phyloP scores from a whole-genome alignment of 2,113 vertebrate species.

The Accipiter cooperii region DNA sequence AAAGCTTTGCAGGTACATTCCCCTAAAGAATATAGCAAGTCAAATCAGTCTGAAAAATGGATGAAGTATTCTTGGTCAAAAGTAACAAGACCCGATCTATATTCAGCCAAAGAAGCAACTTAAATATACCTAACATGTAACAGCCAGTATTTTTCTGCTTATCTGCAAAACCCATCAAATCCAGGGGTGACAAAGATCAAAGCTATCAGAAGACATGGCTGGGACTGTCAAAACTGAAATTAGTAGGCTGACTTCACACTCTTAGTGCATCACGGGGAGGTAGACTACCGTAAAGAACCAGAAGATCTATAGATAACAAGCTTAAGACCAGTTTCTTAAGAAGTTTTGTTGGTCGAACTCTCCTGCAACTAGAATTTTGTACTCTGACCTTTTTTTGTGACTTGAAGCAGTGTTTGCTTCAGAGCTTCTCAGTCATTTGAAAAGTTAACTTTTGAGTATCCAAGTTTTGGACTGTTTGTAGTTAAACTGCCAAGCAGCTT shows the following conservation, averaged over 20 bases:
- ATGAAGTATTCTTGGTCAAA: neutral
- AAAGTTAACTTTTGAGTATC: neutral
- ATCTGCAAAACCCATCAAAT: neutral
- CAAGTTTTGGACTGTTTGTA: neutral
- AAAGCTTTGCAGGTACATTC: neutral
- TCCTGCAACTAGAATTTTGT: neutral
- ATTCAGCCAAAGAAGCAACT: neutral
- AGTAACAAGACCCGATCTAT: neutral
- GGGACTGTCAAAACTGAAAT: neutral
- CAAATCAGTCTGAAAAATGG: neutral
- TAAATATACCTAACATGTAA: neutral
- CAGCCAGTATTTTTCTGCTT: neutral
- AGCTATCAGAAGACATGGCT: neutral
- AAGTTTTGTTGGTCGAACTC: neutral
- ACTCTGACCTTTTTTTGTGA: neutral
- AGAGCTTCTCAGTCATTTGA: neutral
- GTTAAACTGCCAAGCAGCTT: neutral
- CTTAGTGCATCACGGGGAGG: neutral
- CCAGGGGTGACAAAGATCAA: neutral
- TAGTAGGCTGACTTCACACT: neutral
- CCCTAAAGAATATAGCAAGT: neutral
- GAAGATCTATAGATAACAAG: neutral
- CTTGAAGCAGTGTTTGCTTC: neutral
- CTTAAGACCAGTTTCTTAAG: neutral
- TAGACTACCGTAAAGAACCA: neutral